Base-by-base conservation (phyloP, 2,797 vertebrate genomes). In the Arctocebus calabarensis region DNA sequence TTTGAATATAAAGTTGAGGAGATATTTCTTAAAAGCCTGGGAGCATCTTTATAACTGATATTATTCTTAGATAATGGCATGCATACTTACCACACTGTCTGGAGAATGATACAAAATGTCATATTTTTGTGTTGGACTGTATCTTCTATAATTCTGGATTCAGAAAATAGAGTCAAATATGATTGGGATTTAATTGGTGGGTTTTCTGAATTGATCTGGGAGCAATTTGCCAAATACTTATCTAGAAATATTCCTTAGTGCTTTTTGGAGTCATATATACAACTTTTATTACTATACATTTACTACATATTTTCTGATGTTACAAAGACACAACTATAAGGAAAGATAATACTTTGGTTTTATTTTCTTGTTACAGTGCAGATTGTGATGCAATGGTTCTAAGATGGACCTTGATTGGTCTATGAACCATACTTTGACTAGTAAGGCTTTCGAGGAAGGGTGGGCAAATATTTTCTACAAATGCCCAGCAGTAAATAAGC, bases 181-280 rank as follows among this genome's bases (percentile, higher is more conserved):
- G 52, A 85, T 62, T 95, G 77, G 90, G 43, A 94, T 57, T 96
- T 95, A 92, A 95, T 84, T 85, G 86, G 45, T 94, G 55, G 32
- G 92, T 95, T 97, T 96, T 93, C 82, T 57, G 59, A 92, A 94
- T 90, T 95, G 77, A 89, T 86, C 16, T 25, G 32, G 68, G 64
- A 96, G 9, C 27, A 88, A 23, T 87, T 90, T 94, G 64, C 77
- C 94, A 88, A 74, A 32, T 92, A 43, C 43, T 73, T 84, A 59
- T 55, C 88, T 95, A 84, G 88, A 85, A 90, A 88, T 78, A 83
- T 25, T 92, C 34, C 64, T 84, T 82, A 74, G 77, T 81, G 45
- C 73, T 92, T 78, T 90, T 79, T 87, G 48, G 83, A 90, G 43
- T 96, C 90, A 66, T 66, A 27, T 88, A 48, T 81, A 40, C 40